Percentiles rank a stretch among this genome's conserved stretches.
Evolutionary conservation across 2,888 invertebrate genomes (phyloP).

Genomic region (Abscondita cerata): DNA sequence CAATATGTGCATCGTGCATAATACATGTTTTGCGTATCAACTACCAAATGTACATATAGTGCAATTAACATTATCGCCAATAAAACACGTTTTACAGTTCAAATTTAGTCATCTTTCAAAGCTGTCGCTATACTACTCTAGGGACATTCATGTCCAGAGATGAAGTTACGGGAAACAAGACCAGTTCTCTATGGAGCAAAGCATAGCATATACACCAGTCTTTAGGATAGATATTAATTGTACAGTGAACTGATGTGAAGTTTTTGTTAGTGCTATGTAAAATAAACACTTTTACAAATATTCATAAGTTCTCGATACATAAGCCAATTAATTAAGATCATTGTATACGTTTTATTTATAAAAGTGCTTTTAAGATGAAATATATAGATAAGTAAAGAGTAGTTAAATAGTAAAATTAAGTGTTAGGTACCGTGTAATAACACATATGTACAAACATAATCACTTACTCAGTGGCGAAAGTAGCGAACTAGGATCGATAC

Average conservation of each 20-base stretch:
- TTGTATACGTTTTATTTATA: too few species aligned
- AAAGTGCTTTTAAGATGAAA: constrained; percentile 1
- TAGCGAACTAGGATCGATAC: constrained; percentile 86
- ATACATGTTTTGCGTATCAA: too few species aligned
- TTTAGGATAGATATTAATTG: constrained; percentile 29
- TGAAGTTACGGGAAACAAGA: constrained; percentile 47
- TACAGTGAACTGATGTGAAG: constrained; percentile 29
- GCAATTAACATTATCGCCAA: constrained; percentile 19
- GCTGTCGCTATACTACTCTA: constrained; percentile 48
- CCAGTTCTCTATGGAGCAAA: constrained; percentile 54
- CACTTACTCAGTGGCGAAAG: constrained; percentile 88
- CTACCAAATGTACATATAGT: neutral
- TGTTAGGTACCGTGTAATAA: constrained; percentile 23
- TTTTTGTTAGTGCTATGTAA: constrained; percentile 15
- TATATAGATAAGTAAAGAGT: constrained; percentile 16
- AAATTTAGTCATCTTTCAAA: constrained; percentile 40
- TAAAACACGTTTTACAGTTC: constrained; percentile 29
- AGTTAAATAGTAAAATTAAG: constrained; percentile 24
- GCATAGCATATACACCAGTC: constrained; percentile 51
- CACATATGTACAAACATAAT: constrained; percentile 5
- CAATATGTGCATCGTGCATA: constrained; percentile 15
- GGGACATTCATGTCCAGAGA: constrained; percentile 44
- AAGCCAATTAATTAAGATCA: too few species aligned
- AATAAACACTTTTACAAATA: constrained; percentile 9
- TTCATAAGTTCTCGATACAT: too few species aligned